Evolutionary conservation across 2,113 vertebrate species (phyloP).

Genomic region (Centropus bengalensis): DNA sequence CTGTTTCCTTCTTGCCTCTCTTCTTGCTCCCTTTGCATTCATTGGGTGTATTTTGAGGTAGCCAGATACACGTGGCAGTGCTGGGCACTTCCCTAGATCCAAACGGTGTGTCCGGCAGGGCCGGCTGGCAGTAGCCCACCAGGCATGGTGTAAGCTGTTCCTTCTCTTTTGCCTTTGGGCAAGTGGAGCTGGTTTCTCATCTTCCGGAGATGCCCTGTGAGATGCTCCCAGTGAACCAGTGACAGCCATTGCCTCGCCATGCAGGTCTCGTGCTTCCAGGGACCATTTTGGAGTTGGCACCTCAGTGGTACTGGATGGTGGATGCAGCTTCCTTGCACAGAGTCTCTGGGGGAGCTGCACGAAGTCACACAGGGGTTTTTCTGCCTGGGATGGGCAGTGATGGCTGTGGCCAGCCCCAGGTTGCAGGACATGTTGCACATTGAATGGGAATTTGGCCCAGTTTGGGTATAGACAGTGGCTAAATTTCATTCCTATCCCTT

Average conservation of each 20-base stretch:
- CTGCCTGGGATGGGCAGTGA: background rate
- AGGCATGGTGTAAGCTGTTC: background rate
- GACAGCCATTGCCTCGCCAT: rapidly evolving
- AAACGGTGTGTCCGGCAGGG: rapidly evolving
- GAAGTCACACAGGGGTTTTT: background rate
- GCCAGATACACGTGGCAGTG: rapidly evolving
- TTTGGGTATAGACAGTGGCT: background rate
- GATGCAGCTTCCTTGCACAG: background rate
- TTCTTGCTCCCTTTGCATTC: background rate
- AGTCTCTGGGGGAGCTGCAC: rapidly evolving
- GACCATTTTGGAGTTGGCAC: background rate
- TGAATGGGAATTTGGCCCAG: background rate
- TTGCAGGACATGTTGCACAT: rapidly evolving
- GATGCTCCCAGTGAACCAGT: background rate
- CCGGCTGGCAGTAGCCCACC: background rate
- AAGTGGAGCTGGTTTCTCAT: background rate
- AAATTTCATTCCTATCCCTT: background rate
- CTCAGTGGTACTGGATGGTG: background rate
- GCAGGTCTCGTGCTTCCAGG: background rate
- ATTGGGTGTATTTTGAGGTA: background rate
- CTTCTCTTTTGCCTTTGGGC: background rate
- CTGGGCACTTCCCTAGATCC: rapidly evolving
- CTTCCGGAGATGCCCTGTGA: background rate
- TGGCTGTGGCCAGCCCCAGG: background rate
- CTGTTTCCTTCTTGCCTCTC: background rate